A percentile compares a stretch with the other conserved stretches of the same genome.
Conservation (phyloP, 1,140 invertebrate genomes). For the Cyphomyrmex costatus region DNA sequence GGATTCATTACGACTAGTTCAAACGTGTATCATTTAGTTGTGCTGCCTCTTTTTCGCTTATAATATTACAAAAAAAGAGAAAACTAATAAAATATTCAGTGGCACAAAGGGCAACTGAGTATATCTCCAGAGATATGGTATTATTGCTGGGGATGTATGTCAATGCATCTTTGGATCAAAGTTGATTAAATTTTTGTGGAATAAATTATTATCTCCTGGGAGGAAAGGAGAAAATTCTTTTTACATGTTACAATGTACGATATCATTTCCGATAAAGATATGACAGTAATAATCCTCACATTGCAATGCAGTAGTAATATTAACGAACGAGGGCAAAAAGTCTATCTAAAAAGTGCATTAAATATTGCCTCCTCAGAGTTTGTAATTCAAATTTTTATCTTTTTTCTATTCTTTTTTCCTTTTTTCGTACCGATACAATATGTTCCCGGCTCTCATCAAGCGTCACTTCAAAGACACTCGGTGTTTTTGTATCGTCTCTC, state of each 20-base stretch:
- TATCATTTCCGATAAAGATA: neutral
- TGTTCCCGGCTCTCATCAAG: conserved; percentile 57
- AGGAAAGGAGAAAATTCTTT: conserved; percentile 12
- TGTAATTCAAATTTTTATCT: conserved; percentile 39
- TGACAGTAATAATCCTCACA: neutral
- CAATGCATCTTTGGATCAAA: conserved; percentile 56
- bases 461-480: conserved; percentile 66
- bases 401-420: neutral
- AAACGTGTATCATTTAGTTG: conserved; percentile 72
- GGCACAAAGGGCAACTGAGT: conserved; percentile 60
- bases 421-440: conserved; percentile 51
- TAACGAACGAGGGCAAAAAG: neutral
- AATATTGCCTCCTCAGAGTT: conserved; percentile 69
- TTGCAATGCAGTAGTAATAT: neutral
- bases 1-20: conserved; percentile 64
- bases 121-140: conserved; percentile 38
- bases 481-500: conserved; percentile 73
- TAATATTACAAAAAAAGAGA: conserved; percentile 25
- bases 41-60: conserved; percentile 62
- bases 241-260: neutral
- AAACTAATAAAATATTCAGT: conserved; percentile 73
- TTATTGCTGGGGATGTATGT: conserved; percentile 51
- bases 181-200: conserved; percentile 65
- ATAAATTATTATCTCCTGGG: conserved; percentile 50
- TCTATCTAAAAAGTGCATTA: conserved; percentile 44